Percentiles rank a stretch among this genome's conserved stretches.
phyloP scores from a whole-genome alignment of 2,888 invertebrate genomes.

The Drosophila ezoana region DNA sequence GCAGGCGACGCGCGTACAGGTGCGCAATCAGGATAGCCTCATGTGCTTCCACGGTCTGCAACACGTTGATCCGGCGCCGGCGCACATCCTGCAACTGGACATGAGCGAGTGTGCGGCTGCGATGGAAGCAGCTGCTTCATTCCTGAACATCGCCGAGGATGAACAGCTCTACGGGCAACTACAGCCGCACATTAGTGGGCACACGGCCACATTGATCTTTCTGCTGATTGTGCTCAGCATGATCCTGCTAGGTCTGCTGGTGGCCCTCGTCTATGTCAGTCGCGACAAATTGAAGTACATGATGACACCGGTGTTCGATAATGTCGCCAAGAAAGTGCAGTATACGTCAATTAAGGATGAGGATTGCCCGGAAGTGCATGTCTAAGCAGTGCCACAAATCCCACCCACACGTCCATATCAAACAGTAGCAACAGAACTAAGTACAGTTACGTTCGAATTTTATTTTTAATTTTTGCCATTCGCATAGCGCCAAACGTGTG shows the following conservation, averaged over 20 bases:
- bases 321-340: slow-evolving; percentile 89
- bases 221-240: slow-evolving; percentile 86
- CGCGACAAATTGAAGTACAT: slow-evolving; percentile 87
- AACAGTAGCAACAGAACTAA: slow-evolving; percentile 35
- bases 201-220: slow-evolving; percentile 84
- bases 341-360: slow-evolving; percentile 89
- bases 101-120: slow-evolving; percentile 79
- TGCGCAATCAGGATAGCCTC: slow-evolving; percentile 87
- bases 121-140: slow-evolving; percentile 79
- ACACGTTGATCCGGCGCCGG: slow-evolving; percentile 73
- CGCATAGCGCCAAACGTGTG: slow-evolving; percentile 69
- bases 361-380: slow-evolving; percentile 86
- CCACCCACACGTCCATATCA: slow-evolving; percentile 46
- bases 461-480: slow-evolving; percentile 63
- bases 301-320: slow-evolving; percentile 88
- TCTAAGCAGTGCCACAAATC: slow-evolving; percentile 62
- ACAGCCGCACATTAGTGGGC: slow-evolving; percentile 75
- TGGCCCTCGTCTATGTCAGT: slow-evolving; percentile 88
- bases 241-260: slow-evolving; percentile 86
- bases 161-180: slow-evolving; percentile 71
- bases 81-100: slow-evolving; percentile 78
- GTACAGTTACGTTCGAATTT: slow-evolving; percentile 37
- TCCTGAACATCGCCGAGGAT: slow-evolving; percentile 73
- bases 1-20: slow-evolving; percentile 87
- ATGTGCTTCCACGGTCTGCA: slow-evolving; percentile 85